Base-by-base conservation (phyloP, 1,140 invertebrate species). In the Dufourea novaeangliae region DNA sequence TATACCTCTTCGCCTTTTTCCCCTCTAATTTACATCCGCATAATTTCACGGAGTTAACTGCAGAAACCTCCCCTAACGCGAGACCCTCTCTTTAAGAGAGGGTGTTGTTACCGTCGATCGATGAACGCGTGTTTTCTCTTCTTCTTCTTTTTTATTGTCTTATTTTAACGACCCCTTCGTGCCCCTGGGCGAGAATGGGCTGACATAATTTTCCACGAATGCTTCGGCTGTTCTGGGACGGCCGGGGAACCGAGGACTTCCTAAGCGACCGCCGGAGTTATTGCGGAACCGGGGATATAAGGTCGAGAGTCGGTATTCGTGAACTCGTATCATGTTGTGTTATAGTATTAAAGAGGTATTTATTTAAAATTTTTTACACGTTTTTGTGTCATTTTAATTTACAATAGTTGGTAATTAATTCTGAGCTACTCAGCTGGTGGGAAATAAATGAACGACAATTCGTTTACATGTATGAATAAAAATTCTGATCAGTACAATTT, bases 201-300 rank as follows among this genome's bases (percentile, higher is more conserved):
- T 50, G 27, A 66, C 63, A 66, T 66, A 29, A 66, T 66, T 66
- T 32, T 66, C n/a, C 63, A 50, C 25, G 59, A 62, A 59, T 59
- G 56, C 56, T 34, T n/a, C 34, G 59, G 25, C n/a, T 62, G 59
- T 57, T 29, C 54, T 3, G 52, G 27, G 27, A 57, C 34, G n/a
- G n/a, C 5, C 34, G 34, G 37, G 34, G n/a, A 62, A 37, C 32
- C 11, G 11, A 22, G 11, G 34, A 12, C 59, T 62, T 34, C 59
- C 41, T 39, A n/a, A n/a, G 10, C n/a, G 25, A 62, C 34, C 34
- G 20, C 4, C 32, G 17, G 11, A 39, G 22, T 39, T 34, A 22
- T 34, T 20, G 34, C n/a, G 7, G 56, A 32, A 34, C 14, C 8
- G 3, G 56, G 27, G 7, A 32, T 34, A n/a, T 22, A 59, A 59